A percentile compares a stretch with the other conserved stretches of the same genome.
phyloP scores from a whole-genome alignment of 2,113 vertebrate species.

The Brevimyrus niger region DNA sequence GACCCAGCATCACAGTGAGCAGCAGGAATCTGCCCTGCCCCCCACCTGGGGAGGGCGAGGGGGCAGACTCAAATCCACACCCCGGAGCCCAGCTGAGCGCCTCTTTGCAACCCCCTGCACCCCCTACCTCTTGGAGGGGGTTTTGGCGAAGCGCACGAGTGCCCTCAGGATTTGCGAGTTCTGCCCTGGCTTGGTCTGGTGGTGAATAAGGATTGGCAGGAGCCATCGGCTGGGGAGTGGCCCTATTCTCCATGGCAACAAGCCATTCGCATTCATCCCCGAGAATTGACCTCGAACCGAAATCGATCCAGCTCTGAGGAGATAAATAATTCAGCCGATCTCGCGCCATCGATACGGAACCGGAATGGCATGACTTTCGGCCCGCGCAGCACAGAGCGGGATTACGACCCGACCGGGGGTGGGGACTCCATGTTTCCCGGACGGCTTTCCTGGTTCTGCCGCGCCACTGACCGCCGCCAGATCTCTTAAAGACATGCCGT shows the following conservation, averaged over 20 bases:
- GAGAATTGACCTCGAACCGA: neutral
- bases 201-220: neutral
- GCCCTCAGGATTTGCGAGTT: neutral
- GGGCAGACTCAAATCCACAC: too few species aligned
- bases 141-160: neutral
- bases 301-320: neutral
- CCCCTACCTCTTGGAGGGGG: neutral
- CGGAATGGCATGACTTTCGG: neutral
- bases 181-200: neutral
- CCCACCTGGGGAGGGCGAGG: neutral
- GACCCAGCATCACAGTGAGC: neutral
- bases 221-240: neutral
- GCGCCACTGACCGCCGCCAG: neutral
- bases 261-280: neutral
- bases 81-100: neutral
- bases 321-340: neutral
- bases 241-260: neutral
- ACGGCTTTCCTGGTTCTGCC: neutral
- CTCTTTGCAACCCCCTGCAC: neutral
- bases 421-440: neutral
- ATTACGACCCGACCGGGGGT: too few species aligned
- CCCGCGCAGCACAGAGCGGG: neutral
- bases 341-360: neutral
- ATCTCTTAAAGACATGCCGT: neutral
- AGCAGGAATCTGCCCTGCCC: neutral